Base-by-base conservation (phyloP, 2,888 invertebrate genomes). In the Laothoe populi region DNA sequence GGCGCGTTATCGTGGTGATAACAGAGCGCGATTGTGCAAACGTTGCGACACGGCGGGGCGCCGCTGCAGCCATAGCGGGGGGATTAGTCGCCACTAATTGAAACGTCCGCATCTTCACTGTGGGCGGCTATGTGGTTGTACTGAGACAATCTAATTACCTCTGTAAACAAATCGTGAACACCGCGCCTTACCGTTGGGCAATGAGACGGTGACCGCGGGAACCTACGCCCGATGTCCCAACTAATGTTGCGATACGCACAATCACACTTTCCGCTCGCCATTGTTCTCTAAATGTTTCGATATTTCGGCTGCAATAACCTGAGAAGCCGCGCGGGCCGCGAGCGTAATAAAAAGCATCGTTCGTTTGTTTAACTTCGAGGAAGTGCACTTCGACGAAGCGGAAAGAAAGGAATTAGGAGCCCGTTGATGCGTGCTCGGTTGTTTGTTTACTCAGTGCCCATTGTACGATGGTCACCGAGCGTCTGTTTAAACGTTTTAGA, bases 391-490 rank as follows among this genome's bases (percentile, higher is more conserved):
- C 81, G 72, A 26, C 74, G 82, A 83, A 84, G 70, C 77, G 79
- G 79, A 78, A 82, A 83, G 79, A 82, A 81, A 76, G 84, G 85
- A 81, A 80, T n/a, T n/a, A n/a, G n/a, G n/a, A n/a, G n/a, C 77
- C 80, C 75, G 80, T 76, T 74, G 78, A 74, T 78, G 73, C 70
- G 64, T 73, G 74, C 70, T 66, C 70, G 66, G 74, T 70, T 73
- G 70, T 78, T 80, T 84, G 82, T 84, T 84, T 84, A 82, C 79
- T 66, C 72, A 66, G 66, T 62, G 68, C 60, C 35, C 60, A 71
- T 67, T 68, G 67, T 68, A 59, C 60, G 69, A 68, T 68, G 68
- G 64, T 67, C 59, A 58, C 58, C 62, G 59, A 69, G 62, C 67
- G 70, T 66, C 67, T 70, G 67, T 63, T 63, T 53, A 10, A 35